Evolutionary conservation across 35 echinoderm and acorn worm species (phyloP).

Genomic region (Chiridota heheva): DNA sequence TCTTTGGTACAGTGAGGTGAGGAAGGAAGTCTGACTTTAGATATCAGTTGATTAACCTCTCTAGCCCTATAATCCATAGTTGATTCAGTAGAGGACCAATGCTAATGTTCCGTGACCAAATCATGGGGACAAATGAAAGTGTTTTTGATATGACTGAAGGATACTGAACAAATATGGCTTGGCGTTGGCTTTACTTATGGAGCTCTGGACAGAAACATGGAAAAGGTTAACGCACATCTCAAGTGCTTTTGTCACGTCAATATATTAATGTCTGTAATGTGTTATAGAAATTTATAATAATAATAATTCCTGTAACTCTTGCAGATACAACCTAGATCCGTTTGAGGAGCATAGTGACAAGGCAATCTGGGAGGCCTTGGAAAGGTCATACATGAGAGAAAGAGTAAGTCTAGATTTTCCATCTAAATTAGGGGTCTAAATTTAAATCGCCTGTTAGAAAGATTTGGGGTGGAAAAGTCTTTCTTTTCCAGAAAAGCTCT

Average conservation of each 20-base stretch:
- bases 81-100: too few relatives aligned
- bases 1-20: slow-evolving; percentile 90
- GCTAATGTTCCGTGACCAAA: too few relatives aligned
- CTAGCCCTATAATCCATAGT: background rate
- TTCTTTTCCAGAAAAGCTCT: background rate
- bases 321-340: slow-evolving; percentile 92
- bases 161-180: background rate
- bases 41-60: background rate
- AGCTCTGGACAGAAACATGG: background rate
- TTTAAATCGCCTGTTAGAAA: background rate
- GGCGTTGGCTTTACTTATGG: background rate
- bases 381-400: slow-evolving; percentile 82
- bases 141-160: background rate
- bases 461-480: background rate
- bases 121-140: too few relatives aligned
- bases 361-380: slow-evolving; percentile 74
- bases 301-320: background rate
- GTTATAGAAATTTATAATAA: background rate
- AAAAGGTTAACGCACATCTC: background rate
- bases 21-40: background rate
- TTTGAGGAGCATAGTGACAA: slow-evolving; percentile 69
- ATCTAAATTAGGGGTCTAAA: background rate
- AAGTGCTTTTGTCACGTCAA: background rate
- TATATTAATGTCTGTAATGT: background rate
- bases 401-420: too few relatives aligned